Evolutionary conservation across 2,888 invertebrate genomes (phyloP), one percentile per base, ranked within the genome.

Genomic region (Chrysolina americana): DNA sequence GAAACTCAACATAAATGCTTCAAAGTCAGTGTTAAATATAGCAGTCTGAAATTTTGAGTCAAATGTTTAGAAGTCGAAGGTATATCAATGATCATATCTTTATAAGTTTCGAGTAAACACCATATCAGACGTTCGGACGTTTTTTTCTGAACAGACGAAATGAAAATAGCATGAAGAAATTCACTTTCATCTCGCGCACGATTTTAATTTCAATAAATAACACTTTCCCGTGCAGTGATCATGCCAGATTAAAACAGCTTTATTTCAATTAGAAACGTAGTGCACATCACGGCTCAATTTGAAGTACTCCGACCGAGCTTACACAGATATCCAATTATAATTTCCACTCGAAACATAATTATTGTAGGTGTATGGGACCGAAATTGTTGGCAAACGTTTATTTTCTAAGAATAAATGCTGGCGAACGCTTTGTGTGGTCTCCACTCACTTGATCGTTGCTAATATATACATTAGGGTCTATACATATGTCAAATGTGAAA

Each of bases 351-450:
- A 17, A 44, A 68, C 53, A 68, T 68, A 50, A 68, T 68, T 53
- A 21, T 68, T 68, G 68, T 68, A 68, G 68, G 68, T 68, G 68
- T 50, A 70, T 41, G 50, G 47, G 63, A 59, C 47, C 47, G 70
- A 64, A 77, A 78, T 69, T 73, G 80, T 77, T 79, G 78, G 75
- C 78, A 79, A 77, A 77, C 76, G 73, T 69, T 72, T 63, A 74
- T 77, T 74, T 80, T 80, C 77, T 76, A 76, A 77, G 78, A 81
- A 80, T 80, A 80, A 73, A 78, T 72, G 72, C 71, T 71, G 68
- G 69, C 36, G 66, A 44, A 48, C 64, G 47, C 73, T 73, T 75
- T 80, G 81, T 80, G 80, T 80, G 80, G 80, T 81, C 80, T 78
- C 72, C 74, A 74, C 75, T 79, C 66, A 68, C 72, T 74, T 76